phyloP scores from a whole-genome alignment of 2,888 invertebrate genomes.

The Catonia carolina region DNA sequence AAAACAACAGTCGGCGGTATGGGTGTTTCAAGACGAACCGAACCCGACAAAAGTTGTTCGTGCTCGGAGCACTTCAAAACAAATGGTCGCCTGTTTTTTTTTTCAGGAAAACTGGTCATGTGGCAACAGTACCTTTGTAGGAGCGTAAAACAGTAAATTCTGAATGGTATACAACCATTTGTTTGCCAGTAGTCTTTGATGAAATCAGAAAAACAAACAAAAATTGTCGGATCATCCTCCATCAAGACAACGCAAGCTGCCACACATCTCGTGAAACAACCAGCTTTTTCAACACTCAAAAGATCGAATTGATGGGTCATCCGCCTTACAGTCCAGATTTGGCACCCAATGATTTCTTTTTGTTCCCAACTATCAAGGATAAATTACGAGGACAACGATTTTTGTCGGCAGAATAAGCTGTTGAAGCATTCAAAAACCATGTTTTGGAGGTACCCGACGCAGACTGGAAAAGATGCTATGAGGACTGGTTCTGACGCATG shows the following conservation, averaged over 20 bases:
- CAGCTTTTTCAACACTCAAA: not conserved
- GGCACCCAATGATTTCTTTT: constrained; percentile 17
- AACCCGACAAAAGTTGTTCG: too few species aligned
- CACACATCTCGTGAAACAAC: not conserved
- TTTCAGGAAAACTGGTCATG: too few species aligned
- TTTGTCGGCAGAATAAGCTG: constrained; percentile 11
- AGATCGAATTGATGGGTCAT: too few species aligned
- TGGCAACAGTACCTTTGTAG: too few species aligned
- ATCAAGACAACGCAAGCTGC: not conserved
- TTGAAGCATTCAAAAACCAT: constrained; percentile 6
- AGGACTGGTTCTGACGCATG: constrained; percentile 3
- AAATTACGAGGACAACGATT: constrained; percentile 11
- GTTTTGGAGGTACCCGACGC: not conserved
- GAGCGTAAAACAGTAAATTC: too few species aligned
- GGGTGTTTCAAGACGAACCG: constrained; percentile 8
- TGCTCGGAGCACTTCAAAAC: not conserved
- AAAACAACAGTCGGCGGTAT: constrained; percentile 13
- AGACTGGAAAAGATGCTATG: constrained; percentile 6
- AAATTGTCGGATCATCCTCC: not conserved
- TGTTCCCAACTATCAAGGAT: constrained; percentile 6
- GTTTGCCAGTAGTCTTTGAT: too few species aligned
- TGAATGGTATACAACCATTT: too few species aligned
- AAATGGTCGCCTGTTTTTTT: too few species aligned
- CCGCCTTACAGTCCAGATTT: constrained; percentile 12
- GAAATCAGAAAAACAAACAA: too few species aligned